A percentile compares a stretch with the other conserved stretches of the same genome.
These are phyloP conservation scores for Saxidomus purpurata DNA, from an alignment of 1,140 invertebrate species.

Conservation along the genomic window DNA sequence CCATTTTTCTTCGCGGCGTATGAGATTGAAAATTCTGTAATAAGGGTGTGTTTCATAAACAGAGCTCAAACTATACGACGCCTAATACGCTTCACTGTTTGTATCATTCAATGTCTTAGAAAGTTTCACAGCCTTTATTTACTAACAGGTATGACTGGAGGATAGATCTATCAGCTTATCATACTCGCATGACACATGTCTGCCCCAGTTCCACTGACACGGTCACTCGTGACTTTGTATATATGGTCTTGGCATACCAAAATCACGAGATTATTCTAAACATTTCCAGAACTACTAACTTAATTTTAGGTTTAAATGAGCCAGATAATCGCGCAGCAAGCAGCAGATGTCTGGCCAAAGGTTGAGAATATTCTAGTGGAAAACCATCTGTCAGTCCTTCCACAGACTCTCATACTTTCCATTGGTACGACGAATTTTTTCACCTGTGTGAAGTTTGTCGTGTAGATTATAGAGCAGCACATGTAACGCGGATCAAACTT, in stretches of 20 bases:
- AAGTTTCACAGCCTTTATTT: neutral
- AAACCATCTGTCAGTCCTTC: conserved; percentile 4
- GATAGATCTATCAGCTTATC: neutral
- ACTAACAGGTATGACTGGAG: neutral
- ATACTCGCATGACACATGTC: neutral
- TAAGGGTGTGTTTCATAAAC: neutral
- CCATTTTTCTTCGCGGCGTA: too few relatives aligned
- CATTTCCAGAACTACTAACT: neutral
- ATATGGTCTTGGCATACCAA: neutral
- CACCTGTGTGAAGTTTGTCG: conserved; percentile 61
- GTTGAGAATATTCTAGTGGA: neutral
- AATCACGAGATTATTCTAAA: neutral
- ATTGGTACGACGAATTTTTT: conserved; percentile 70
- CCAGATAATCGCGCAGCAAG: conserved; percentile 2
- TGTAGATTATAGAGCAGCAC: conserved; percentile 69
- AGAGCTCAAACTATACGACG: neutral
- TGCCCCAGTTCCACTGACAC: neutral
- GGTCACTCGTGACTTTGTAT: neutral
- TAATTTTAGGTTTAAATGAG: conserved; percentile 33
- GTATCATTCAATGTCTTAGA: too few relatives aligned
- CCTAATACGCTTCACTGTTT: neutral
- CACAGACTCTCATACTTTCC: neutral
- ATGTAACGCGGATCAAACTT: neutral
- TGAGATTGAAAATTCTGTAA: neutral
- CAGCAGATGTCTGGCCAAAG: conserved; percentile 2